Evolutionary conservation across 2,113 vertebrate genomes (phyloP).

Genomic region (rat (Rattus norvegicus)): DNA sequence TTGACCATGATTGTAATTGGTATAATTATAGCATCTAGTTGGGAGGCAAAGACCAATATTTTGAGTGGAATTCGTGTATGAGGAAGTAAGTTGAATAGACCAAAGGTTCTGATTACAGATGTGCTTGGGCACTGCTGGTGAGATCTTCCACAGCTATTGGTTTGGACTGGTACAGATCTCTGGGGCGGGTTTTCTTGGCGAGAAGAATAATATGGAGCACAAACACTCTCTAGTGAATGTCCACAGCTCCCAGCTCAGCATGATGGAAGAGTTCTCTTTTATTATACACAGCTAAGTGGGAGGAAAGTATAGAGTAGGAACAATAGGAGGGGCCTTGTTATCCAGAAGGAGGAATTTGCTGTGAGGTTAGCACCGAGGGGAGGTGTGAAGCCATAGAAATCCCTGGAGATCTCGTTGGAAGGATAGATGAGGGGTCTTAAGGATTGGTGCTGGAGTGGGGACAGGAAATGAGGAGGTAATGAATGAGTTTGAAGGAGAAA

Average conservation of each 20-base stretch:
- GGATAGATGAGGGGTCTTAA: neutral
- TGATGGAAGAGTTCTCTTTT: neutral
- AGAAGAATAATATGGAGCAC: neutral
- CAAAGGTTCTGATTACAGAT: neutral
- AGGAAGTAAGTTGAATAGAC: neutral
- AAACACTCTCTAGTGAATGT: neutral
- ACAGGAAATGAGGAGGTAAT: neutral
- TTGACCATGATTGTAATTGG: neutral
- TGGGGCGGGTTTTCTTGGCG: neutral
- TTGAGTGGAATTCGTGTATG: neutral
- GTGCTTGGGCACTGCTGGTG: neutral
- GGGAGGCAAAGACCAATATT: neutral
- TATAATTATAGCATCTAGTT: neutral
- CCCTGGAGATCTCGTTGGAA: neutral
- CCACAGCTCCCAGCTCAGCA: neutral
- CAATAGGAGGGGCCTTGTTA: neutral
- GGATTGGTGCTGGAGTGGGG: neutral
- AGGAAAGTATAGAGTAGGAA: neutral
- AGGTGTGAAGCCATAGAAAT: neutral
- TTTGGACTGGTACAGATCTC: neutral
- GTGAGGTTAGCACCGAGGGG: neutral
- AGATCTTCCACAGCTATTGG: neutral
- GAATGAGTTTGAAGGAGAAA: conserved; percentile 32
- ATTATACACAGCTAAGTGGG: neutral
- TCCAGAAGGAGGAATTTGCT: neutral